Conservation (phyloP, 2,888 invertebrate species). For the Liposcelis brunnea region DNA sequence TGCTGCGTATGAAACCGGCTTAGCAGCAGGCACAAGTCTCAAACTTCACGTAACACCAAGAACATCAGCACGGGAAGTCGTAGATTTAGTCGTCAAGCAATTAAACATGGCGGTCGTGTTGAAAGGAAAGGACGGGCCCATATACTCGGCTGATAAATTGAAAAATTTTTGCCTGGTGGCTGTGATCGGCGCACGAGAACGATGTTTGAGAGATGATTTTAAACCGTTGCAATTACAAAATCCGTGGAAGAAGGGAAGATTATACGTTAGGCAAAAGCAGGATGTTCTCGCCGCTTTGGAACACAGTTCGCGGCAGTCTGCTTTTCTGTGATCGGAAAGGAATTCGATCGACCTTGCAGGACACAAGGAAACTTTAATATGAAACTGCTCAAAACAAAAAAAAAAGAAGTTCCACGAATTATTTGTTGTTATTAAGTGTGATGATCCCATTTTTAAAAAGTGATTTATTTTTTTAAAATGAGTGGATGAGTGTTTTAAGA, state of each 20-base stretch:
- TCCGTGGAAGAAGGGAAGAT: constrained; percentile 86
- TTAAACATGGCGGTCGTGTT: constrained; percentile 82
- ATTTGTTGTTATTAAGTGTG: too few relatives aligned
- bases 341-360: too few relatives aligned
- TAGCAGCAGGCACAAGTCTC: constrained; percentile 82
- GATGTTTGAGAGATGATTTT: constrained; percentile 87
- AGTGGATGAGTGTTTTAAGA: too few relatives aligned
- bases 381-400: too few relatives aligned
- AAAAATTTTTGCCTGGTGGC: constrained; percentile 87
- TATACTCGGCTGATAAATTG: constrained; percentile 65
- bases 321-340: constrained; percentile 27
- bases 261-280: constrained; percentile 83
- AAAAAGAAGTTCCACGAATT: too few relatives aligned
- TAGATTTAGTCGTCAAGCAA: constrained; percentile 88
- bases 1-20: constrained; percentile 89
- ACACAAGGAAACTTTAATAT: not conserved
- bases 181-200: constrained; percentile 85
- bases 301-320: constrained; percentile 68
- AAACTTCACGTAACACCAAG: constrained; percentile 83
- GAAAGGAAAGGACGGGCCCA: constrained; percentile 71
- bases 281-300: constrained; percentile 76
- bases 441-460: too few relatives aligned
- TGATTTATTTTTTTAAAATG: too few relatives aligned
- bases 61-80: constrained; percentile 88
- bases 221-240: constrained; percentile 83